Percentiles rank a stretch among this genome's conserved stretches.
Conservation (phyloP, 92 coral and sea anemone genomes). For the Palythoa caribaeorum region DNA sequence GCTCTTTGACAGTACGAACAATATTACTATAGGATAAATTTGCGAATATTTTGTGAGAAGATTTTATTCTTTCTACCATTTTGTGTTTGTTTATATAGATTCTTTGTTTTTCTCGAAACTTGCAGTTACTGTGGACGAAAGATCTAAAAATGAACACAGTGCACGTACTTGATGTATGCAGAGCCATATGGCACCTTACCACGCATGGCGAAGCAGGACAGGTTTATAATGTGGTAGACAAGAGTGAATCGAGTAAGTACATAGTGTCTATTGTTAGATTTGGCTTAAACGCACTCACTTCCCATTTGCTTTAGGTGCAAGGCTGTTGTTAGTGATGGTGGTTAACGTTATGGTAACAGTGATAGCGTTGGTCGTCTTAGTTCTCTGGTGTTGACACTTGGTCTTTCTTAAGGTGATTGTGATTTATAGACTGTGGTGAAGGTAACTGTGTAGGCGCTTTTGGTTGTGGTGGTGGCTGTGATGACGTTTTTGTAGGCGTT, state of each 20-base stretch:
- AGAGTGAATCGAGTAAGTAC: slow-evolving; percentile 82
- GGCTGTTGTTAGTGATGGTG: neutral
- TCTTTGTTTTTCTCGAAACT: neutral
- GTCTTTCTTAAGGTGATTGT: no score
- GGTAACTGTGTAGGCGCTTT: no score
- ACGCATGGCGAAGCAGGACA: slow-evolving; percentile 79
- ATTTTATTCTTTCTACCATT: no score
- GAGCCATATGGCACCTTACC: slow-evolving; percentile 94
- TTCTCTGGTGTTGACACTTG: no score
- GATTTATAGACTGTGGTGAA: no score
- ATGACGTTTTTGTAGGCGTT: no score
- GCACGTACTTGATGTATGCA: slow-evolving; percentile 89
- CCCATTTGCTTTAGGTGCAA: neutral
- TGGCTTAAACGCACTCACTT: neutral
- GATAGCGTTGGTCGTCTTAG: no score
- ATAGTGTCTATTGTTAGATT: neutral
- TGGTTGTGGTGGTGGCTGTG: no score
- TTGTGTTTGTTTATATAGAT: neutral
- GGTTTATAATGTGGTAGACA: slow-evolving; percentile 89
- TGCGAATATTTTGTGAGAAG: no score
- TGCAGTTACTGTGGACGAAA: slow-evolving; percentile 94
- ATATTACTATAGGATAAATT: no score
- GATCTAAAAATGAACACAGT: slow-evolving; percentile 97
- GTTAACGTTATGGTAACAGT: neutral
- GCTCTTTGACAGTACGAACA: neutral